These are phyloP conservation scores for Euclidia mi DNA, from an alignment of 2,888 invertebrate genomes.

Conservation along the genomic window DNA sequence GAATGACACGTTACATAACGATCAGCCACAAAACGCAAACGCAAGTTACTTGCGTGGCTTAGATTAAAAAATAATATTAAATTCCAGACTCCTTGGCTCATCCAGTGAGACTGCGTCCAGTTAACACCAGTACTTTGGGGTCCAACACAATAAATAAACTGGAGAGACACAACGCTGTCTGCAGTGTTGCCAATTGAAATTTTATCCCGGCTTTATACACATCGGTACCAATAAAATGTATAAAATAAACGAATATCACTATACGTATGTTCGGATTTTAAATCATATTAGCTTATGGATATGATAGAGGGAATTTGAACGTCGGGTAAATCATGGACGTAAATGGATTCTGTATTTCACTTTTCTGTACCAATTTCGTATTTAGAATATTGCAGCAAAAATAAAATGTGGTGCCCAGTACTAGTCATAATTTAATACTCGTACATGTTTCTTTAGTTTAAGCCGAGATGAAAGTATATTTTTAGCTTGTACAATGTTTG, in stretches of 20 bases:
- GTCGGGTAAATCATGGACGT: conserved; percentile 15
- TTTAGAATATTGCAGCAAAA: not conserved
- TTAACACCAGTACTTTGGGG: conserved; percentile 71
- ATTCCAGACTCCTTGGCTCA: too few relatives aligned
- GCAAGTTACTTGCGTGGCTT: too few relatives aligned
- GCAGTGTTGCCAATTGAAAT: conserved; percentile 86
- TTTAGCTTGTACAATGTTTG: too few relatives aligned
- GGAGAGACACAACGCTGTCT: conserved; percentile 82
- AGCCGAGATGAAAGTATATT: too few relatives aligned
- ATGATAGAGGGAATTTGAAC: conserved; percentile 43
- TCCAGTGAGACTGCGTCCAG: conserved; percentile 58
- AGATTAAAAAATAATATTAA: too few relatives aligned
- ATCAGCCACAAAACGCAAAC: too few relatives aligned
- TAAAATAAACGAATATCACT: conserved; percentile 80
- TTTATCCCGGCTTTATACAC: conserved; percentile 86
- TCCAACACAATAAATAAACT: conserved; percentile 87
- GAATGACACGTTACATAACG: too few relatives aligned
- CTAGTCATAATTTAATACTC: too few relatives aligned
- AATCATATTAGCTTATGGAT: conserved; percentile 74
- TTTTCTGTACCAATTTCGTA: not conserved
- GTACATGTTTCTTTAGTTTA: too few relatives aligned
- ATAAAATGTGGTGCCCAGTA: not conserved
- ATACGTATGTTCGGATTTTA: conserved; percentile 64
- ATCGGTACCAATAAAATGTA: conserved; percentile 81
- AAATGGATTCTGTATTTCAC: not conserved